Conservation (phyloP, 2,797 vertebrate species). For the Propithecus deckenii region DNA sequence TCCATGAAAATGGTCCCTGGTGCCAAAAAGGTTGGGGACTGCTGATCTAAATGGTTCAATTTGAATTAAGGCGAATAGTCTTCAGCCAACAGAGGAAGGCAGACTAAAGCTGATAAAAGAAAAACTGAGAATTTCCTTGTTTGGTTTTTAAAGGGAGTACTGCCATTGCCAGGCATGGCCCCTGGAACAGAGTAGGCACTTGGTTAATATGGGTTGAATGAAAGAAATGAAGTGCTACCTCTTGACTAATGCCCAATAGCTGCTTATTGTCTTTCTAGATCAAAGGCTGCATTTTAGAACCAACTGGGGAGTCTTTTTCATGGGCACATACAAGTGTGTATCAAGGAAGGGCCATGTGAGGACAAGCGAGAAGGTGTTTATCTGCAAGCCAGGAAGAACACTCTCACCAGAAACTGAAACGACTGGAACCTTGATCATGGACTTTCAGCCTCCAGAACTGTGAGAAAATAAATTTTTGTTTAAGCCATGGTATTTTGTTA, state of each 20-base stretch:
- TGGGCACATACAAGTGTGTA: fast-evolving
- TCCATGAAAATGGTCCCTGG: too few species aligned
- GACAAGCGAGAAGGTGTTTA: background rate
- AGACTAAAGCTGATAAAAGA: background rate
- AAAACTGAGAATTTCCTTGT: background rate
- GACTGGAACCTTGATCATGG: background rate
- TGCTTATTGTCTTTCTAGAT: background rate
- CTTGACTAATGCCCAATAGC: background rate
- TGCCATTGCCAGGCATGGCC: background rate
- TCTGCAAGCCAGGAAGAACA: background rate
- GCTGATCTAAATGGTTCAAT: background rate
- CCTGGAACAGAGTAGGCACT: background rate
- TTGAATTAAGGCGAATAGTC: background rate
- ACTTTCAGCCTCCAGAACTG: background rate
- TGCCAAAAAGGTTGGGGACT: too few species aligned
- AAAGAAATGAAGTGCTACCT: background rate
- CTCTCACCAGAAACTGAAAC: background rate
- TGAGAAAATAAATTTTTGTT: background rate
- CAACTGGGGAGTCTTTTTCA: background rate
- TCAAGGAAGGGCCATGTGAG: background rate
- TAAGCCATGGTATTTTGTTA: background rate
- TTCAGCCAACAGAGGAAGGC: background rate
- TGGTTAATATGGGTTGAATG: background rate
- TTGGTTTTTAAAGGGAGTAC: background rate
- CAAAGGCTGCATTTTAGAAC: background rate